A percentile compares a stretch with the other conserved stretches of the same genome.
Conservation (phyloP, 1,140 invertebrate genomes). For the Heliconius nattereri region DNA sequence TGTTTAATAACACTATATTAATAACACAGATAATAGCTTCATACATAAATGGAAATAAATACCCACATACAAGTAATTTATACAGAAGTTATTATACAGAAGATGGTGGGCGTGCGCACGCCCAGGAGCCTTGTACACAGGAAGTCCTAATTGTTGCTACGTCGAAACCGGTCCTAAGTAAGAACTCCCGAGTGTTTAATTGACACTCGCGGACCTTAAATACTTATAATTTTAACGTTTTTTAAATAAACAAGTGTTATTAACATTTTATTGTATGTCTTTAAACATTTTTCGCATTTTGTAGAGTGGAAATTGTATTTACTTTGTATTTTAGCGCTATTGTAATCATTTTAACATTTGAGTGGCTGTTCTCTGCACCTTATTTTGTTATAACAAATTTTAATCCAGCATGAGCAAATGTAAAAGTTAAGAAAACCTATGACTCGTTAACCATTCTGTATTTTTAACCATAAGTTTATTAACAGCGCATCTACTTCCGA, state of each 20-base stretch:
- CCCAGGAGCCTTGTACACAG: constrained; percentile 48
- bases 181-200: constrained; percentile 18
- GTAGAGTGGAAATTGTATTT: no score
- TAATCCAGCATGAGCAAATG: no score
- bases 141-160: constrained; percentile 61
- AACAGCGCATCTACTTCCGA: no score
- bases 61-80: constrained; percentile 6
- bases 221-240: background rate
- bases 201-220: constrained; percentile 15
- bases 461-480: no score
- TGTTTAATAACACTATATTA: background rate
- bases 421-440: no score
- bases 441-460: no score
- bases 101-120: constrained; percentile 16
- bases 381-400: no score
- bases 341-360: no score
- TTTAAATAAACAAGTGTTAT: background rate
- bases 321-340: no score
- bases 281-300: background rate
- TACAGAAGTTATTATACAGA: background rate
- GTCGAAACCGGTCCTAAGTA: constrained; percentile 49
- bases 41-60: constrained; percentile 15
- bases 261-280: background rate
- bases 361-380: no score
- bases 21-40: background rate